Base-by-base conservation (phyloP, 1,140 invertebrate species). In the Atta colombica region DNA sequence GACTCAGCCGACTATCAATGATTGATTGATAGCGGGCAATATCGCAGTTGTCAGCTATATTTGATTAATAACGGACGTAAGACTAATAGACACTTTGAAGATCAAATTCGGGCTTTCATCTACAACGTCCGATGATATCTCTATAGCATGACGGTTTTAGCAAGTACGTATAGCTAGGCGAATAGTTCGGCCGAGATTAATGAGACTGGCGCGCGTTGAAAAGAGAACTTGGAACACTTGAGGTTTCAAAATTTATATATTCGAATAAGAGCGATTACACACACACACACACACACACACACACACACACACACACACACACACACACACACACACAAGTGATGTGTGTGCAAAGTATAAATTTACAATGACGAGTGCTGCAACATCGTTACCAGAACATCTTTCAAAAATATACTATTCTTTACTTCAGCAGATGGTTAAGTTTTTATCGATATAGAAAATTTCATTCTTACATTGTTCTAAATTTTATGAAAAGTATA, bases 31-130 rank as follows among this genome's bases (percentile, higher is more conserved):
- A 61, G 69, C 69, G 18, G 21, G 69, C 80, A 61, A 75, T 84
- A 84, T 84, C n/a, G 69, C 55, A 35, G 80, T 84, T 75, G 80
- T 75, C 80, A 63, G 69, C 12, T 60, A 55, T 84, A 75, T 75
- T 84, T 74, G 80, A 84, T 84, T 84, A 84, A 84, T 84, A 74
- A 75, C 80, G 14, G 39, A 84, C 45, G 58, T 84, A 74, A 84
- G 80, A 75, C 80, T 84, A 72, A 84, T 84, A 63, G 80, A 84
- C 55, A 84, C 69, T 74, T 84, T 51, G 80, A 60, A 61, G 69
- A 63, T 74, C 69, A 61, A 61, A 84, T 51, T 60, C 69, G 28
- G 31, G 78, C 53, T 58, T 74, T 61, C 39, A 61, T 28, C 65
- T 49, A 39, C 49, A 35, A 18, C 21, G 77, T 81, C 49, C 66